A percentile compares a stretch with the other conserved stretches of the same genome.
Evolutionary conservation across 2,888 invertebrate genomes (phyloP).

Genomic region (Amitus sp.): DNA sequence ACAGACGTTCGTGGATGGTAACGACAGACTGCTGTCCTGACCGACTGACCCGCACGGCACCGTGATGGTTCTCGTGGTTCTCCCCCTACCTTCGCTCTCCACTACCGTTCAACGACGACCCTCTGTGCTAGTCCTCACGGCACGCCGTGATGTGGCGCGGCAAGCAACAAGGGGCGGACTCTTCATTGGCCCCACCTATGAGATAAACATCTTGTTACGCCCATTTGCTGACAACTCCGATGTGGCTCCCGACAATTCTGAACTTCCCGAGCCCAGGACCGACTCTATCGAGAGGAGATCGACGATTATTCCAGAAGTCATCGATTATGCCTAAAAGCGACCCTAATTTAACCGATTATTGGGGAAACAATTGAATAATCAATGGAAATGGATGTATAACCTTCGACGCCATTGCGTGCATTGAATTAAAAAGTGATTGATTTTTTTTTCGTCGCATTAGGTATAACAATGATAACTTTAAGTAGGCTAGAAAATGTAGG

Average conservation of each 20-base stretch:
- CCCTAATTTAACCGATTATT: no score
- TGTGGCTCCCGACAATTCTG: constrained; percentile 26
- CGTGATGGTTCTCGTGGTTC: constrained; percentile 59
- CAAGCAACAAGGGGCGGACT: constrained; percentile 54
- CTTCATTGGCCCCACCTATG: neutral
- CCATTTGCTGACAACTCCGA: constrained; percentile 30
- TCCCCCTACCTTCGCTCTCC: constrained; percentile 48
- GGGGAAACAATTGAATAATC: no score
- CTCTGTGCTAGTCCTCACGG: constrained; percentile 45
- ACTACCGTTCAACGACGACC: constrained; percentile 29
- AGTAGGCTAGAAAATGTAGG: no score
- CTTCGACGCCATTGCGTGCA: no score
- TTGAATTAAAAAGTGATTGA: no score
- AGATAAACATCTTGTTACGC: constrained; percentile 16
- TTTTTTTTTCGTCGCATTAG: no score
- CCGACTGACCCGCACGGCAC: constrained; percentile 64
- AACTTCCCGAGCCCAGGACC: constrained; percentile 24
- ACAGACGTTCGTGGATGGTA: no score
- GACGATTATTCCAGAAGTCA: constrained; percentile 3
- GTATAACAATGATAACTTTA: no score
- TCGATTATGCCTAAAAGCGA: neutral
- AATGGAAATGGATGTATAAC: no score
- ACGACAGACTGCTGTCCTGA: constrained; percentile 64
- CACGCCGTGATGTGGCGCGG: constrained; percentile 57
- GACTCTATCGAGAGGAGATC: constrained; percentile 13